Evolutionary conservation across 2,113 vertebrate species (phyloP), one percentile per base, ranked within the genome.

Genomic region (Microcebus tavaratra): DNA sequence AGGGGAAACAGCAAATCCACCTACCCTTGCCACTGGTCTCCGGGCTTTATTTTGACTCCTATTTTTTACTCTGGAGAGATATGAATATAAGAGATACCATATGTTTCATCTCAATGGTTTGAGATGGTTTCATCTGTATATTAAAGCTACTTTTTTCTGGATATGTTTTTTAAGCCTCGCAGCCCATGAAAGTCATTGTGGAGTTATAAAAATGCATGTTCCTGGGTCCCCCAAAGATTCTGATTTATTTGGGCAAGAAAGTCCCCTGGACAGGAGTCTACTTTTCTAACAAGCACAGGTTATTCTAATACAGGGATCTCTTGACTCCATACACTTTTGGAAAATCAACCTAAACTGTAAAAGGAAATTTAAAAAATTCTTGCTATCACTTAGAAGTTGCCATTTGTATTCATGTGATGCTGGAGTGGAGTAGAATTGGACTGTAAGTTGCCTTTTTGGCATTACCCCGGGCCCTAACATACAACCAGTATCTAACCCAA

Each of bases 331-430:
- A 8, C 36, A 36, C 3, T 73, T 93, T 82, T 57, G 83, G 65
- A 85, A 92, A 95, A 55, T 3, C 67, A 27, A 72, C 3, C 25
- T n/a, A 50, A 85, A 34, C 34, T 25, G 3, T 48, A 79, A 88
- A 82, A 55, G n/a, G 63, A 93, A 96, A 81, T 67, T 39, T 75
- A 72, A 55, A 90, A 90, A 73, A 61, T 87, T 57, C 80, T 53
- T 61, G 25, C 48, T 79, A 53, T 6, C 18, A 86, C 10, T 84
- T 67, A 91, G 81, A 91, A 89, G n/a, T 53, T 63, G 17, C 25
- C 83, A 53, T 93, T 96, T 86, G 61, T n/a, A 83, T 68, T 94
- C 55, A 25, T 61, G 61, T 53, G 86, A 55, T 93, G 78, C 29
- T 73, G 27, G 68, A 55, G n/a, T 11, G 23, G 18, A 83, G 72